These are phyloP conservation scores for Miichthys miiuy DNA, from an alignment of 2,797 vertebrate species.

Conservation along the genomic window DNA sequence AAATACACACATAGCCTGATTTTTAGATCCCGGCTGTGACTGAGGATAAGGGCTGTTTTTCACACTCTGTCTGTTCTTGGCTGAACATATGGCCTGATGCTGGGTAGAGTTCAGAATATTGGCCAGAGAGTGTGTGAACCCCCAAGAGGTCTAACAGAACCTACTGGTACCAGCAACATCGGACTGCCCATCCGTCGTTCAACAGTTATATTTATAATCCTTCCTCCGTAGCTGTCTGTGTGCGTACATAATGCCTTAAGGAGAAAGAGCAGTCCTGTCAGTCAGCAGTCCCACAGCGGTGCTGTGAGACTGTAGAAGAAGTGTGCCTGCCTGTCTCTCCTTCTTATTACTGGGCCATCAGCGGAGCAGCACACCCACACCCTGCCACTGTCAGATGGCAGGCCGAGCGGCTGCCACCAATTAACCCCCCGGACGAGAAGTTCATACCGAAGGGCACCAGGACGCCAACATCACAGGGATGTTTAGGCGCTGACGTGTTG, in stretches of 20 bases:
- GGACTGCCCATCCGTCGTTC: conserved; percentile 12
- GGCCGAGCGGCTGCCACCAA: conserved; percentile 71
- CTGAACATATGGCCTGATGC: conserved; percentile 16
- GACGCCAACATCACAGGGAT: conserved; percentile 33
- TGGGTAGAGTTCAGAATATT: conserved; percentile 6
- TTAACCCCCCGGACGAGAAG: conserved; percentile 72
- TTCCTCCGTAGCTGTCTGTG: conserved; percentile 30
- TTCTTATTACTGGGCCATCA: conserved; percentile 72
- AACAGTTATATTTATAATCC: conserved; percentile 55
- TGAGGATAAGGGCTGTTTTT: conserved; percentile 15
- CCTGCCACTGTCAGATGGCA: conserved; percentile 62
- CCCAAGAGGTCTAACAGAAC: conserved; percentile 25
- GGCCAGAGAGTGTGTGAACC: conserved; percentile 5
- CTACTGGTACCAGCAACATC: conserved; percentile 34
- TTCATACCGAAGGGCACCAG: conserved; percentile 46
- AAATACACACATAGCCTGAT: not conserved
- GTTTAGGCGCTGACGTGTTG: conserved; percentile 44
- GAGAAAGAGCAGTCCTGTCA: conserved; percentile 73
- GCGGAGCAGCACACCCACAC: conserved; percentile 66
- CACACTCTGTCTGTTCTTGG: conserved; percentile 27
- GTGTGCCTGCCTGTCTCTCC: conserved; percentile 54
- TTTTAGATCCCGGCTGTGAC: conserved; percentile 17
- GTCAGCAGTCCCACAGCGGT: conserved; percentile 58
- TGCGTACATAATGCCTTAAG: conserved; percentile 33
- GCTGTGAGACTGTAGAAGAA: conserved; percentile 33